These are phyloP conservation scores for Cotesia vestalis DNA, from an alignment of 1,140 invertebrate species.

Conservation along the genomic window DNA sequence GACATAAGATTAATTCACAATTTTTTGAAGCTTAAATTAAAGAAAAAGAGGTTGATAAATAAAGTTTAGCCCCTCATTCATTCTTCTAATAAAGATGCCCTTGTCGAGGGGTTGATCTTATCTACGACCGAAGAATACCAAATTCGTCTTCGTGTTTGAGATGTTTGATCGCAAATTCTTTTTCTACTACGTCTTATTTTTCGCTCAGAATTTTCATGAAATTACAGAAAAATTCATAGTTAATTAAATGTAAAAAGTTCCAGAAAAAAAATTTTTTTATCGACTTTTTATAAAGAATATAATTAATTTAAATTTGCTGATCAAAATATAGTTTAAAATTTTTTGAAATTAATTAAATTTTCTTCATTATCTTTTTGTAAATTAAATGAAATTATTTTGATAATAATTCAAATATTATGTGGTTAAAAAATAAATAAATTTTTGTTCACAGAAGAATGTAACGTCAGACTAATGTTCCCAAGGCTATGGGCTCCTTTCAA, in stretches of 20 bases:
- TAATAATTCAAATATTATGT: too few relatives aligned
- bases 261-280: too few relatives aligned
- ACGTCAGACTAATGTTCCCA: constrained; percentile 63
- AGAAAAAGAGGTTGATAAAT: constrained; percentile 21
- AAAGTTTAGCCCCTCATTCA: constrained; percentile 27
- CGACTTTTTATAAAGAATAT: too few relatives aligned
- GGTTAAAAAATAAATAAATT: not conserved
- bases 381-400: too few relatives aligned
- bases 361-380: too few relatives aligned
- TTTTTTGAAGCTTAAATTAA: not conserved
- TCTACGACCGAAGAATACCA: constrained; percentile 61
- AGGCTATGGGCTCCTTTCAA: constrained; percentile 62
- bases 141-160: constrained; percentile 53
- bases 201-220: too few relatives aligned
- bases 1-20: constrained; percentile 16
- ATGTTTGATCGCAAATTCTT: constrained; percentile 42
- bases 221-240: too few relatives aligned
- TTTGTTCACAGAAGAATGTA: constrained; percentile 51
- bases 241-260: too few relatives aligned
- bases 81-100: constrained; percentile 66
- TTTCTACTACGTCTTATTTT: constrained; percentile 12
- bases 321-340: too few relatives aligned
- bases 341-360: too few relatives aligned
- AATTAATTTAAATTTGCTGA: too few relatives aligned
- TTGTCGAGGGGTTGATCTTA: constrained; percentile 63